phyloP scores from a whole-genome alignment of 2,888 invertebrate species.

The Andrena flavipes region DNA sequence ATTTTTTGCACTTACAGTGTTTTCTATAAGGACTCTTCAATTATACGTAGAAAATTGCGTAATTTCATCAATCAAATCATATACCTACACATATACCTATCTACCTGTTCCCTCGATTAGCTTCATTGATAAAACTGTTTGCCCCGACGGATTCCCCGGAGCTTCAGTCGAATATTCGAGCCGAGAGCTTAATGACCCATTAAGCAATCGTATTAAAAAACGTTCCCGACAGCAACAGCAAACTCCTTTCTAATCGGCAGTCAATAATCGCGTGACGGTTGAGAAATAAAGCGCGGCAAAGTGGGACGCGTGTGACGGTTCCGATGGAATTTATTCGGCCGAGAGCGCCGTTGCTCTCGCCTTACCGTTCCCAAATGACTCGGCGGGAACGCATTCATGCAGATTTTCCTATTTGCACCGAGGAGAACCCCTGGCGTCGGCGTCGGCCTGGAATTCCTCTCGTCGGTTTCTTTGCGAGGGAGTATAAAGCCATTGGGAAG shows the following conservation, averaged over 20 bases:
- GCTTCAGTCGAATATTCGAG: not conserved
- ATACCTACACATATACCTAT: no score
- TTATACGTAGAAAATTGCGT: no score
- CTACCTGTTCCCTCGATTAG: no score
- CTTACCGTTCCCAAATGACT: slow-evolving; percentile 23
- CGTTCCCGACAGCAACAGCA: slow-evolving; percentile 9
- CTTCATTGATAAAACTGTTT: no score
- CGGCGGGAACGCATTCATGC: slow-evolving; percentile 55
- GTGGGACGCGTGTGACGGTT: not conserved
- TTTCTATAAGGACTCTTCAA: no score
- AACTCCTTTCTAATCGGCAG: slow-evolving; percentile 21
- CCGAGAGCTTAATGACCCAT: slow-evolving; percentile 19
- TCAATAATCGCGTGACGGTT: slow-evolving; percentile 11
- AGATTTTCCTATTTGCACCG: slow-evolving; percentile 58
- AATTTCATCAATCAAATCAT: no score
- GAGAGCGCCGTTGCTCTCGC: not conserved
- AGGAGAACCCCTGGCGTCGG: slow-evolving; percentile 12
- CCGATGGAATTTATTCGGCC: slow-evolving; percentile 26
- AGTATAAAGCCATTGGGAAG: slow-evolving; percentile 27
- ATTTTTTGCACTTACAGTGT: no score
- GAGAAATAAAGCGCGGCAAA: slow-evolving; percentile 17
- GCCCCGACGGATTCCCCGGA: not conserved
- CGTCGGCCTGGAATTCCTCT: slow-evolving; percentile 2
- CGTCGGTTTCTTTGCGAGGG: slow-evolving; percentile 36
- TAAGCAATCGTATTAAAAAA: slow-evolving; percentile 5